Evolutionary conservation across 2,797 vertebrate species (phyloP).

Genomic region (Sebastes itinus): DNA sequence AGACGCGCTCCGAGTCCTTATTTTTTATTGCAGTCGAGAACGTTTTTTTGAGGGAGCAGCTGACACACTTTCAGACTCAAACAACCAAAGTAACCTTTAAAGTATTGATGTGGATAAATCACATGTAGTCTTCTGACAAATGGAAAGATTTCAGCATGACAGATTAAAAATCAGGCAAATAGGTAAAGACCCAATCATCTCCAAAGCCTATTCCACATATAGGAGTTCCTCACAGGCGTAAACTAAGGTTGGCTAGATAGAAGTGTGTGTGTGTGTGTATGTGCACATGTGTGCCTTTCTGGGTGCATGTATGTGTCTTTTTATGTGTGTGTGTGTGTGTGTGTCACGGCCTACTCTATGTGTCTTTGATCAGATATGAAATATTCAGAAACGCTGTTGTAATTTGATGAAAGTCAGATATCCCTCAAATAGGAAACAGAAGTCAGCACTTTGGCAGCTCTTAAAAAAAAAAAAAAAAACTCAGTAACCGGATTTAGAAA

Average conservation of each 20-base stretch:
- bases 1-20: conserved; percentile 32
- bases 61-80: conserved; percentile 59
- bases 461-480: conserved; percentile 80
- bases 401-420: conserved; percentile 96
- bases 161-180: conserved; percentile 57
- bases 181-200: conserved; percentile 50
- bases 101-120: conserved; percentile 65
- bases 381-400: conserved; percentile 91
- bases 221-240: conserved; percentile 30
- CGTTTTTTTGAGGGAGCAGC: conserved; percentile 26
- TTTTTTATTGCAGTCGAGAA: conserved; percentile 28
- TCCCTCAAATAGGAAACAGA: conserved; percentile 88
- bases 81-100: conserved; percentile 66
- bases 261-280: not conserved
- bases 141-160: conserved; percentile 57
- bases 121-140: conserved; percentile 49
- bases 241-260: conserved; percentile 2
- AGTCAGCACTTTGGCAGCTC: conserved; percentile 92
- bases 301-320: conserved; percentile 1
- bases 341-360: not conserved
- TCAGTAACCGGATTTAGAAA: conserved; percentile 85
- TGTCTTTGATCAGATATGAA: conserved; percentile 91
- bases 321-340: not conserved
- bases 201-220: conserved; percentile 25
- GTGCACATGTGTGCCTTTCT: not conserved